Evolutionary conservation across 2,888 invertebrate genomes (phyloP), one percentile per base, ranked within the genome.

Genomic region (Nasonia oneida): DNA sequence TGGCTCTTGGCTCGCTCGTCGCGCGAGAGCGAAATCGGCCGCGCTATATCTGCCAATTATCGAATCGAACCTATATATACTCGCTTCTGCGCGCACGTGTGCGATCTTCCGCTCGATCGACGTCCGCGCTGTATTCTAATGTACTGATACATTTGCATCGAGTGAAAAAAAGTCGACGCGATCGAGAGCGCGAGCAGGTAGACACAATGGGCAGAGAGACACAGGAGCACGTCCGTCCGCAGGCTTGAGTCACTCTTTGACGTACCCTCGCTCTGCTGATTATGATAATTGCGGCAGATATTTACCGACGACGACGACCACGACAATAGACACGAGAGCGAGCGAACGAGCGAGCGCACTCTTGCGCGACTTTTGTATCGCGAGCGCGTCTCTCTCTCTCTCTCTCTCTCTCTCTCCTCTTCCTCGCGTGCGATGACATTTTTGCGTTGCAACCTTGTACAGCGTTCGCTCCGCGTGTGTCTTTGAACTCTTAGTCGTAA

Each of bases 31-130:
- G 39, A 88, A 87, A 83, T 79, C 73, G 23, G 84, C 85, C 84
- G 87, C 84, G 73, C 85, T 29, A 29, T 29, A 29, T 0, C 37
- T 86, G 75, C 80, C 87, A 88, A 88, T 88, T 87, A 86, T 80
- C 87, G 82, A 88, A 88, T 88, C 88, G 83, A 88, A 86, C 47
- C 57, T 23, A 23, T 8, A 64, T 81, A 37, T 29, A 12, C 18
- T 33, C 14, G 10, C 10, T 10, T 29, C 29, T 29, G 29, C 29
- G 29, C 29, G 71, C 39, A 18, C 39, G 71, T 39, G 18, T 18
- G 8, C 53, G 42, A 42, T 12, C 42, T 42, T 29, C 29, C 29
- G 42, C 2, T 12, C 42, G 8, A 42, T 42, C 8, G 42, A 42
- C 29, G 29, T 29, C 42, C 42, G 1, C 10, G 42, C 5, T 42